Conservation (phyloP, 2,113 vertebrate genomes). For the Piaya cayana region DNA sequence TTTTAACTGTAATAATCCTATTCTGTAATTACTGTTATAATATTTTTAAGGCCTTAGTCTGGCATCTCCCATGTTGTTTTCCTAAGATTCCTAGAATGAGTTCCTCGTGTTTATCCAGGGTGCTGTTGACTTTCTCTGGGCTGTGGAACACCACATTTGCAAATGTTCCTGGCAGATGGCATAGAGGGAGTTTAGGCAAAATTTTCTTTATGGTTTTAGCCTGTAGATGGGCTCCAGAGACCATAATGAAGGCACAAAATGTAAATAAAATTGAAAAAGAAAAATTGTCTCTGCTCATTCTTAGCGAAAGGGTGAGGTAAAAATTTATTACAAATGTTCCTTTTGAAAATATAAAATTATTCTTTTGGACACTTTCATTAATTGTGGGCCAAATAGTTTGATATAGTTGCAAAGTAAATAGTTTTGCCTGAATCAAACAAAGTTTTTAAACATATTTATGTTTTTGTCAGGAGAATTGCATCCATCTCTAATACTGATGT, state of each 20-base stretch:
- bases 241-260: neutral
- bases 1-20: neutral
- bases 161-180: neutral
- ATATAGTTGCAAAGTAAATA: neutral
- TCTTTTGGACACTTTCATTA: neutral
- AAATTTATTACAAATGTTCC: neutral
- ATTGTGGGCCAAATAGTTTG: neutral
- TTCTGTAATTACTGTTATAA: neutral
- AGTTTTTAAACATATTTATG: neutral
- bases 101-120: neutral
- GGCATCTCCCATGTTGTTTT: neutral
- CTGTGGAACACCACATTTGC: neutral
- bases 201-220: neutral
- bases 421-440: neutral
- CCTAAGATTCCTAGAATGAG: neutral
- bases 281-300: neutral
- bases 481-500: neutral
- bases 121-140: neutral
- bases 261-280: neutral
- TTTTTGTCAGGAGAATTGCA: neutral
- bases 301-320: neutral
- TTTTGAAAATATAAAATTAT: neutral
- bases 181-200: neutral
- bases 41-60: neutral
- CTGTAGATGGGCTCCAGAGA: neutral